These are phyloP conservation scores for Eolophus roseicapilla DNA, from an alignment of 2,113 vertebrate genomes.

Conservation along the genomic window DNA sequence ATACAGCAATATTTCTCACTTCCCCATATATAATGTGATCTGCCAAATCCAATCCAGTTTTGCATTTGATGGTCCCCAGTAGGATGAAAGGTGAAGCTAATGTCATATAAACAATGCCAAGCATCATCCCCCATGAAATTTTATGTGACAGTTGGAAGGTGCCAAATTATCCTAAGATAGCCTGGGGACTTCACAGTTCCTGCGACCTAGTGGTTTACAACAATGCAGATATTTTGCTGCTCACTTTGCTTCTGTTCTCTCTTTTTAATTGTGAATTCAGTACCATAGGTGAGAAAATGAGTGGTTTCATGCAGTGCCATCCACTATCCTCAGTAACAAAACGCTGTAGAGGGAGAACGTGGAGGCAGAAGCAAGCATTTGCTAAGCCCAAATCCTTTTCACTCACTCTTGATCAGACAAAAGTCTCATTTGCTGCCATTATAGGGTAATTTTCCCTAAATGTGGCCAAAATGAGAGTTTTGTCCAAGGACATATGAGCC, in stretches of 20 bases:
- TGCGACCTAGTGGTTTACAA: slow-evolving; percentile 51
- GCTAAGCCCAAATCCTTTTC: background rate
- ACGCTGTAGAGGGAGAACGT: background rate
- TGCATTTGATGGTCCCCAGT: slow-evolving; percentile 62
- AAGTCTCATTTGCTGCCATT: background rate
- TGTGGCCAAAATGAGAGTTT: background rate
- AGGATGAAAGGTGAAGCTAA: slow-evolving; percentile 71
- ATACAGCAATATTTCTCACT: slow-evolving; percentile 66
- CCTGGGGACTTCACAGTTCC: slow-evolving; percentile 52
- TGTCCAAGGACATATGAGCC: background rate
- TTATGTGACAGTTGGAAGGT: slow-evolving; percentile 71
- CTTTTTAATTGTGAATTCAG: slow-evolving; percentile 56
- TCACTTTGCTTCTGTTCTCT: slow-evolving; percentile 40
- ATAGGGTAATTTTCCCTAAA: slow-evolving; percentile 1
- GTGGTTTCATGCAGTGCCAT: background rate
- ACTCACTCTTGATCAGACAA: background rate
- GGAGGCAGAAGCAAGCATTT: slow-evolving; percentile 1
- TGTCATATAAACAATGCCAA: slow-evolving; percentile 68
- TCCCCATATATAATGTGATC: slow-evolving; percentile 60
- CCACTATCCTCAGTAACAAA: background rate
- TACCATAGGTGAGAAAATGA: slow-evolving; percentile 9
- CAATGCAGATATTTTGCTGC: slow-evolving; percentile 63
- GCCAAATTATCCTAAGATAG: slow-evolving; percentile 61
- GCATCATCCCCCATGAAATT: slow-evolving; percentile 66
- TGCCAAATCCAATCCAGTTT: slow-evolving; percentile 71